Conservation (phyloP, 2,888 invertebrate species). For the Watsonalla cultraria region DNA sequence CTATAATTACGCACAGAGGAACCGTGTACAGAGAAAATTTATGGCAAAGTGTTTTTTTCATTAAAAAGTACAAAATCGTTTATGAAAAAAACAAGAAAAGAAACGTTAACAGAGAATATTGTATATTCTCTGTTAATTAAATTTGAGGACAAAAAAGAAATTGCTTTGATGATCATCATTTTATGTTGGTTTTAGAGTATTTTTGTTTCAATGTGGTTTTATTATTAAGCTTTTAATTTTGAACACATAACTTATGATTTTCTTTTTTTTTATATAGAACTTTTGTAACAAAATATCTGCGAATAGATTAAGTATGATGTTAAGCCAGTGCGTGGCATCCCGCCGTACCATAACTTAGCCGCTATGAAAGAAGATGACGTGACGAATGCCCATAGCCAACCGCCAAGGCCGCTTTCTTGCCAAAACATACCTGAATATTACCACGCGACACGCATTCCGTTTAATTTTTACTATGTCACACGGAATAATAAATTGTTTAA, state of each 20-base stretch:
- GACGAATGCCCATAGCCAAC: conserved; percentile 36
- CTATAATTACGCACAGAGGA: not conserved
- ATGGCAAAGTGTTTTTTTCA: not conserved
- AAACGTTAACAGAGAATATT: not conserved
- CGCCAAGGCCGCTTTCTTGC: conserved; percentile 24
- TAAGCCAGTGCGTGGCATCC: conserved; percentile 39
- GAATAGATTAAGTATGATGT: conserved; percentile 2
- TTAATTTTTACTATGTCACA: conserved; percentile 1
- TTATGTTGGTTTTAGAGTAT: no score
- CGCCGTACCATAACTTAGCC: conserved; percentile 25
- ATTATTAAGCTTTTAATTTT: not conserved
- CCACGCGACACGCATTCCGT: conserved; percentile 21
- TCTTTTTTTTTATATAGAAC: not conserved
- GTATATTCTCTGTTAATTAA: not conserved
- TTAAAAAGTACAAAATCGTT: not conserved
- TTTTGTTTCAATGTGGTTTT: not conserved
- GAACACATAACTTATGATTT: no score
- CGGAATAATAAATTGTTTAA: conserved; percentile 3
- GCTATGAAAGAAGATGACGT: conserved; percentile 45
- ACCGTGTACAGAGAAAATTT: not conserved
- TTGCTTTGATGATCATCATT: not conserved
- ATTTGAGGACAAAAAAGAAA: not conserved
- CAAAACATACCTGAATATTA: conserved; percentile 19
- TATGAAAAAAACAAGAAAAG: not conserved
- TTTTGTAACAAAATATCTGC: not conserved